Evolutionary conservation across 1,140 invertebrate species (phyloP), one percentile per base, ranked within the genome.

Genomic region (Drosophila baimaii): DNA sequence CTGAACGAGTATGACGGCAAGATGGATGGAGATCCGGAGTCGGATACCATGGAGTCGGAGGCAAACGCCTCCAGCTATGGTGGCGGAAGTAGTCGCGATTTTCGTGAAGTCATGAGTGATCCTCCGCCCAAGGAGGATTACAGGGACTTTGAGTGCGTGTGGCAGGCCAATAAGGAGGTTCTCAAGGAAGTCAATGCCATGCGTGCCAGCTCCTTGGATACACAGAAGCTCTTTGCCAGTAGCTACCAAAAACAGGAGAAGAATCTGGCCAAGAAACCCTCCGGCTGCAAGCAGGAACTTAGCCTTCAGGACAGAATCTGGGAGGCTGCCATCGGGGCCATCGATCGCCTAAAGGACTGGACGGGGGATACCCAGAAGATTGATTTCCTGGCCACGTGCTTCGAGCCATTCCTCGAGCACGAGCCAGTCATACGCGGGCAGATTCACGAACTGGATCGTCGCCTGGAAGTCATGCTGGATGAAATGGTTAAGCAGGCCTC

Each of bases 391-490:
- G n/a, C 41, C 59, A 72, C 39, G 4, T 41, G 46, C 33, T 41
- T 86, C 12, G 52, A 64, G 46, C 68, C 77, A 12, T 9, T 85
- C 2, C 27, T 72, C 1, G 51, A 33, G 2, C 41, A 61, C 17
- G 68, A 65, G 3, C 68, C 84, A 0, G 35, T 41, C 1, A 33
- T 64, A 25, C 49, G 35, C 1, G 8, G 39, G 1, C 31, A 56
- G 12, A n/a, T 86, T 1, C 0, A n/a, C 4, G 25, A 70, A 12
- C 58, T 88, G 12, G 83, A 88, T 61, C 39, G 51, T 27, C 62
- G 59, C n/a, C 41, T 88, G n/a, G 79, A 88, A 8, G 4, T 13
- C 5, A 47, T 52, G 19, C 21, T 88, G 19, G 41, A 56, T 9
- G 39, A 37, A 3, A 27, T 79, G 35, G 12, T 80, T 0, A 39